These are phyloP conservation scores for Apodemia zela DNA, from an alignment of 2,888 invertebrate species.

Conservation along the genomic window DNA sequence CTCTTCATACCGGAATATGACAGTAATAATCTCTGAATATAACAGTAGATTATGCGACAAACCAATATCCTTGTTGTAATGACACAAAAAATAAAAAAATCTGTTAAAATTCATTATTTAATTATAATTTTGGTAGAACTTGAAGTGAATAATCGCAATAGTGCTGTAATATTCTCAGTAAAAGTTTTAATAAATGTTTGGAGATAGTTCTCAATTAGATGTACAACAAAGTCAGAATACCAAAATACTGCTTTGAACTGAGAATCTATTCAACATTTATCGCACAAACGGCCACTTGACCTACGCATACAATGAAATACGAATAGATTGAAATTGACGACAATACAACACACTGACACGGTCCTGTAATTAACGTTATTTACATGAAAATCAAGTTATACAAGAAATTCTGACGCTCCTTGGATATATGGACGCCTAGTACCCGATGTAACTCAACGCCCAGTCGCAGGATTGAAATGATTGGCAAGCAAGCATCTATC, in stretches of 20 bases:
- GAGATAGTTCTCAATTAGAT: background rate
- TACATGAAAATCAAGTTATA: conserved; percentile 7
- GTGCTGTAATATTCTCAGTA: background rate
- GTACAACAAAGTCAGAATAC: background rate
- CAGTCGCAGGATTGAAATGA: no score
- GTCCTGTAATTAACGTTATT: background rate
- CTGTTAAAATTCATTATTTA: no score
- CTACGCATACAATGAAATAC: background rate
- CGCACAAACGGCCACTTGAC: background rate
- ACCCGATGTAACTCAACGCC: background rate
- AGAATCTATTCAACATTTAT: conserved; percentile 1
- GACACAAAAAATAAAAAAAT: no score
- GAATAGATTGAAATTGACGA: conserved; percentile 8
- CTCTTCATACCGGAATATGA: no score
- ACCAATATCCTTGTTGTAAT: no score
- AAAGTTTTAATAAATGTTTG: background rate
- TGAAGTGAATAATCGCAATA: no score
- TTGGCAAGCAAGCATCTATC: no score
- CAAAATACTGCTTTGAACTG: background rate
- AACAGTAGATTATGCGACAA: no score
- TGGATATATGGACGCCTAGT: background rate
- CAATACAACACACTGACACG: conserved; percentile 1
- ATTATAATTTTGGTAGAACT: no score
- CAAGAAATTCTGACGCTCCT: background rate
- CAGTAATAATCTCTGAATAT: no score